Conservation (phyloP, 1,140 invertebrate genomes). For the Physella acuta region DNA sequence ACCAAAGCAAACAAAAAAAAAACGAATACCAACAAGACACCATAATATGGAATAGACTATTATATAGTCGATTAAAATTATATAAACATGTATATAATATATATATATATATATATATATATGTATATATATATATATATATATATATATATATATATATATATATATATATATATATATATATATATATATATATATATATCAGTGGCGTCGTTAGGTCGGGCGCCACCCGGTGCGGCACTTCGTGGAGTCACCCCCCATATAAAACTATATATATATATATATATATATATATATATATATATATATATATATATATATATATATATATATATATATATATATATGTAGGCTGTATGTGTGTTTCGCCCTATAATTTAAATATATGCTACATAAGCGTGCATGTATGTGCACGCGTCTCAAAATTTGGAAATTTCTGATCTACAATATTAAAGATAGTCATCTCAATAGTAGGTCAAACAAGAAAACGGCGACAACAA, state of each 20-base stretch:
- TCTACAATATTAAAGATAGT: too few species aligned
- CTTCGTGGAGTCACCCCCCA: too few species aligned
- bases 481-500: too few species aligned
- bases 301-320: slow-evolving; percentile 27
- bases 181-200: neutral
- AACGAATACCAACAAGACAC: neutral
- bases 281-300: slow-evolving; percentile 22
- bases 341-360: slow-evolving; percentile 23
- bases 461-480: too few species aligned
- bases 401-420: too few species aligned
- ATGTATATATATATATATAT: neutral
- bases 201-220: too few species aligned
- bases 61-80: neutral
- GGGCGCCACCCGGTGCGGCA: too few species aligned
- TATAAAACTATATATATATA: neutral
- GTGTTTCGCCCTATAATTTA: too few species aligned
- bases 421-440: too few species aligned
- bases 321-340: slow-evolving; percentile 30
- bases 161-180: neutral
- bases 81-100: too few species aligned
- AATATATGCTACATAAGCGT: too few species aligned
- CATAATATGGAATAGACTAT: neutral
- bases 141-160: neutral
- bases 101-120: neutral
- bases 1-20: neutral